A percentile compares a stretch with the other conserved stretches of the same genome.
phyloP scores from a whole-genome alignment of 2,888 invertebrate species.

The Antitype chi region DNA sequence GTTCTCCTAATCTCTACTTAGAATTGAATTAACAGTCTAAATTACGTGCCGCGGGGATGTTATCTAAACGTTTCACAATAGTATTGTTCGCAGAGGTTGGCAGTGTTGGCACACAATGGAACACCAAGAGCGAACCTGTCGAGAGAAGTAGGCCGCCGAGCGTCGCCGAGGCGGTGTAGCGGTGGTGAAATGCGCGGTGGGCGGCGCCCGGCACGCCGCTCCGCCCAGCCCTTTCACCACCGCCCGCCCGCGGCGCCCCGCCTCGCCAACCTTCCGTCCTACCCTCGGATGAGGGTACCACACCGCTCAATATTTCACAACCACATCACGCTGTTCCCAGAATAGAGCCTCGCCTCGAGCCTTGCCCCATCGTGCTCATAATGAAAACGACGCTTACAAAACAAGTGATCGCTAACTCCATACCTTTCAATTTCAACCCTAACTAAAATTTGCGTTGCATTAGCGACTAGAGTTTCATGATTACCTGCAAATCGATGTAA shows the following conservation, averaged over 20 bases:
- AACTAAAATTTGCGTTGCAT: constrained; percentile 44
- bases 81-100: constrained; percentile 85
- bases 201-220: constrained; percentile 87
- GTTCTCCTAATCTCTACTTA: constrained; percentile 69
- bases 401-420: constrained; percentile 67
- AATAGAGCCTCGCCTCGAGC: constrained; percentile 83
- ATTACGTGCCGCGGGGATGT: constrained; percentile 82
- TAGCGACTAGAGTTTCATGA: constrained; percentile 47
- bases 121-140: constrained; percentile 87
- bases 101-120: constrained; percentile 82
- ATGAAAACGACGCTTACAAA: constrained; percentile 80
- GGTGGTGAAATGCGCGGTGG: constrained; percentile 88
- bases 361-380: constrained; percentile 82
- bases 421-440: constrained; percentile 64
- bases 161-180: constrained; percentile 79
- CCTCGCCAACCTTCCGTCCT: constrained; percentile 77
- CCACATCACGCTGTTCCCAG: constrained; percentile 76
- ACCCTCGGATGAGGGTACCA: constrained; percentile 80
- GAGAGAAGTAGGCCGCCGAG: constrained; percentile 87
- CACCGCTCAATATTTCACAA: constrained; percentile 82
- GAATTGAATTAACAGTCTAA: constrained; percentile 79
- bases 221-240: constrained; percentile 89
- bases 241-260: constrained; percentile 86
- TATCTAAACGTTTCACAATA: constrained; percentile 88
- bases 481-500: constrained; percentile 49